These are phyloP conservation scores for Galeopsomyia nigrocyanea DNA, from an alignment of 2,888 invertebrate genomes.

Conservation along the genomic window DNA sequence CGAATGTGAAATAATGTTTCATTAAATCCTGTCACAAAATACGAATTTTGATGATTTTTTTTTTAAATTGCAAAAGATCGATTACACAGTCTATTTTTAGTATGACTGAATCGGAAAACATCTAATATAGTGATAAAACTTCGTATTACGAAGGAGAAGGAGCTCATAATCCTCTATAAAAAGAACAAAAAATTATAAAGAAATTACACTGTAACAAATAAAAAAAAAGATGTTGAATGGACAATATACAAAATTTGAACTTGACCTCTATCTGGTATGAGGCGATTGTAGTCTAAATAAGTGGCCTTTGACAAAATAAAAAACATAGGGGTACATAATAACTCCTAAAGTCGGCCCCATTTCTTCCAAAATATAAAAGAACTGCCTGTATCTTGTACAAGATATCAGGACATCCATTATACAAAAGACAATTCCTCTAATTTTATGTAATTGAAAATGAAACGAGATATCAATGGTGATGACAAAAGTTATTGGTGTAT, in stretches of 20 bases:
- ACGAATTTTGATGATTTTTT: too few relatives aligned
- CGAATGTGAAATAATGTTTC: too few relatives aligned
- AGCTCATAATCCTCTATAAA: too few relatives aligned
- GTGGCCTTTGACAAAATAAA: conserved; percentile 46
- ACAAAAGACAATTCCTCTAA: conserved; percentile 22
- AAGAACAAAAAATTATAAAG: too few relatives aligned
- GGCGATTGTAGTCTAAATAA: conserved; percentile 42
- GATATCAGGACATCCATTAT: conserved; percentile 20
- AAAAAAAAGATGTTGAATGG: conserved; percentile 43
- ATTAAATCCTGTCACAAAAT: too few relatives aligned
- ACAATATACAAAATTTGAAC: conserved; percentile 36
- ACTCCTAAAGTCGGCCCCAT: conserved; percentile 23
- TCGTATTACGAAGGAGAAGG: too few relatives aligned
- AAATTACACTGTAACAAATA: too few relatives aligned
- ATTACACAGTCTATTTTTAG: too few relatives aligned
- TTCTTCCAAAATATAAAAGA: conserved; percentile 35
- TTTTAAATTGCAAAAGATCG: too few relatives aligned
- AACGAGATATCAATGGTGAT: conserved; percentile 2
- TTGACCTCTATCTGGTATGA: conserved; percentile 38
- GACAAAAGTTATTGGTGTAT: conserved; percentile 4
- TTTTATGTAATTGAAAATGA: conserved; percentile 22
- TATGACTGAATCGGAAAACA: too few relatives aligned
- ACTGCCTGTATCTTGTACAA: conserved; percentile 5
- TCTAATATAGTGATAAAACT: too few relatives aligned
- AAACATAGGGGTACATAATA: conserved; percentile 16